phyloP scores from a whole-genome alignment of 2,888 invertebrate species.

The Ditula angustiorana region DNA sequence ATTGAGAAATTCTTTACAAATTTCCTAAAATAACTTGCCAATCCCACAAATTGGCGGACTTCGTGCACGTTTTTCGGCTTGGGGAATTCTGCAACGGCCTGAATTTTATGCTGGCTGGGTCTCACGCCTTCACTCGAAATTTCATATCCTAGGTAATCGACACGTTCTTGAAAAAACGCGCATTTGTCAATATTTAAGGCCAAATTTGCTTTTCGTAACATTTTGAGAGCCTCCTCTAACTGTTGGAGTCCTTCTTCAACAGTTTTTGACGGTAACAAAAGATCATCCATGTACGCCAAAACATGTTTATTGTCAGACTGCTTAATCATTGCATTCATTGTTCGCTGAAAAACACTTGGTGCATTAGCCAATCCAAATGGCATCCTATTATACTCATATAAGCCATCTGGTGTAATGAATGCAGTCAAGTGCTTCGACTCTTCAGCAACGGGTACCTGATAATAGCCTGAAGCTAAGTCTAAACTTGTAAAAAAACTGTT shows the following conservation, averaged over 20 bases:
- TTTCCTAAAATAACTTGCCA: background rate
- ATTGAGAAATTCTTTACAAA: background rate
- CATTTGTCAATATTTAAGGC: slow-evolving; percentile 25
- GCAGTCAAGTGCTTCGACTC: slow-evolving; percentile 29
- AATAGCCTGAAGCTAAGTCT: slow-evolving; percentile 26
- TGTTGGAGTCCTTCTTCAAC: slow-evolving; percentile 29
- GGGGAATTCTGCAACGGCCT: background rate
- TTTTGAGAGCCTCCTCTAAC: slow-evolving; percentile 5
- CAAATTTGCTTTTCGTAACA: slow-evolving; percentile 35
- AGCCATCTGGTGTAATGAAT: slow-evolving; percentile 24
- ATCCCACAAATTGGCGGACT: slow-evolving; percentile 1
- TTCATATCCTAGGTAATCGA: slow-evolving; percentile 5
- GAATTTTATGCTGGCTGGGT: background rate
- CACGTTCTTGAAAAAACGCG: background rate
- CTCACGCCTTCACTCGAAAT: background rate
- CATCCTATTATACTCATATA: slow-evolving; percentile 34
- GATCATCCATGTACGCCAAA: slow-evolving; percentile 38
- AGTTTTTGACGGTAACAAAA: slow-evolving; percentile 21
- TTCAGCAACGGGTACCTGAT: slow-evolving; percentile 46
- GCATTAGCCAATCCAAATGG: slow-evolving; percentile 36
- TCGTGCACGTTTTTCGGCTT: background rate
- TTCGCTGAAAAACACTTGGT: slow-evolving; percentile 37
- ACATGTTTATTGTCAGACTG: background rate
- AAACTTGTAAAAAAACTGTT: slow-evolving; percentile 30
- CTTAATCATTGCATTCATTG: slow-evolving; percentile 34